phyloP scores from a whole-genome alignment of 2,113 vertebrate species.

The Sylvietta virens region DNA sequence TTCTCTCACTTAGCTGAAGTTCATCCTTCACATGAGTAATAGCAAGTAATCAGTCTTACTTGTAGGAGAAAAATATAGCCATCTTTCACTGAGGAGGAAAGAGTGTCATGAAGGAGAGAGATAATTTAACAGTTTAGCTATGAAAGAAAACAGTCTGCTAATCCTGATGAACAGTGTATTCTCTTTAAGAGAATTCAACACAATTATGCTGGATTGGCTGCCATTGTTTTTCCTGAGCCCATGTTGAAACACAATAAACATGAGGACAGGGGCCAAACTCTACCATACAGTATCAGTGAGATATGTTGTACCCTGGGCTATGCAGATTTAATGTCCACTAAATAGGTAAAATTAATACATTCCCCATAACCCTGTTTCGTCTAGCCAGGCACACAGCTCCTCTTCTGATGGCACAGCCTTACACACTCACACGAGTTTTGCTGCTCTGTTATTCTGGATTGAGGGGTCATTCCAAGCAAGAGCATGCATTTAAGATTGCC shows the following conservation, averaged over 20 bases:
- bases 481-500: background rate
- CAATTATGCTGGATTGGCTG: background rate
- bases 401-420: background rate
- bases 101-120: background rate
- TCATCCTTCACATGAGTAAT: background rate
- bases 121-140: background rate
- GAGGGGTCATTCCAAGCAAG: background rate
- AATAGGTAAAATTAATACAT: background rate
- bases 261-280: background rate
- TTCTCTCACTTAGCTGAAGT: background rate
- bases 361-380: background rate
- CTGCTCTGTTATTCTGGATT: background rate
- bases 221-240: background rate
- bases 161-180: background rate
- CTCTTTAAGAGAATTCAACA: background rate
- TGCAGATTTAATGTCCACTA: background rate
- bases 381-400: background rate
- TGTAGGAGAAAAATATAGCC: background rate
- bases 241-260: background rate
- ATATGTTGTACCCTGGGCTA: background rate
- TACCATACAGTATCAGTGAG: background rate
- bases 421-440: background rate
- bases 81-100: background rate
- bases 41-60: background rate
- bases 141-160: background rate